Conservation (phyloP, 2,888 invertebrate genomes). For the Hyposoter didymator region DNA sequence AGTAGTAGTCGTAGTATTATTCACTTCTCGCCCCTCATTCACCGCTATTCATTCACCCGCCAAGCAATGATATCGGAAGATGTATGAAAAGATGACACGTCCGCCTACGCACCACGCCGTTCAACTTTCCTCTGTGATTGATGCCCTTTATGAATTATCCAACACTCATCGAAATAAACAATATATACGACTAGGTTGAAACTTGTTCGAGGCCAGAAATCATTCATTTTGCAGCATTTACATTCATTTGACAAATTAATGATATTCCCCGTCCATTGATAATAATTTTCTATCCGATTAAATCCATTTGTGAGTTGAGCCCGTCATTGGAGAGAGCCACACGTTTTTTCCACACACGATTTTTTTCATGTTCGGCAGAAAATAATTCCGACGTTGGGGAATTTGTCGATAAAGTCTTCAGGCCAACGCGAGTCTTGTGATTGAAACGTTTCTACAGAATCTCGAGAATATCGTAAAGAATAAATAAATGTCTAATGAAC, state of each 20-base stretch:
- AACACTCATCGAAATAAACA: constrained; percentile 18
- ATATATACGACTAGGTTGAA: constrained; percentile 1
- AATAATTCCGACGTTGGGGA: too few species aligned
- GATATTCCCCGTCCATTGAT: neutral
- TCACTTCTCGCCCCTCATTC: constrained; percentile 20
- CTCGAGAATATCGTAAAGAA: too few species aligned
- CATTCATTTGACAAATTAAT: neutral
- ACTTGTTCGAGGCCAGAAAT: neutral
- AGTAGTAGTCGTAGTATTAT: constrained; percentile 43
- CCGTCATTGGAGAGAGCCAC: too few species aligned
- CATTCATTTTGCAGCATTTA: neutral
- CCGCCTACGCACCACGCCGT: constrained; percentile 57
- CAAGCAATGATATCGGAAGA: constrained; percentile 54
- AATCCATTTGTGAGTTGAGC: neutral
- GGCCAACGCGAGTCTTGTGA: too few species aligned
- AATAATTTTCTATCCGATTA: neutral
- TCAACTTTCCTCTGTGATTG: constrained; percentile 57
- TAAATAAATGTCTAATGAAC: too few species aligned
- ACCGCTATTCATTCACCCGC: constrained; percentile 53
- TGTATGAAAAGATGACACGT: constrained; percentile 56
- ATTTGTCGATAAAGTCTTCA: too few species aligned
- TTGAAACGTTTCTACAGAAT: too few species aligned
- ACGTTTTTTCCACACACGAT: too few species aligned
- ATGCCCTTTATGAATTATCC: constrained; percentile 46
- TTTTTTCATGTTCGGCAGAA: too few species aligned